Evolutionary conservation across 2,113 vertebrate species (phyloP), one percentile per base, ranked within the genome.

Genomic region (Phocoena sinus): DNA sequence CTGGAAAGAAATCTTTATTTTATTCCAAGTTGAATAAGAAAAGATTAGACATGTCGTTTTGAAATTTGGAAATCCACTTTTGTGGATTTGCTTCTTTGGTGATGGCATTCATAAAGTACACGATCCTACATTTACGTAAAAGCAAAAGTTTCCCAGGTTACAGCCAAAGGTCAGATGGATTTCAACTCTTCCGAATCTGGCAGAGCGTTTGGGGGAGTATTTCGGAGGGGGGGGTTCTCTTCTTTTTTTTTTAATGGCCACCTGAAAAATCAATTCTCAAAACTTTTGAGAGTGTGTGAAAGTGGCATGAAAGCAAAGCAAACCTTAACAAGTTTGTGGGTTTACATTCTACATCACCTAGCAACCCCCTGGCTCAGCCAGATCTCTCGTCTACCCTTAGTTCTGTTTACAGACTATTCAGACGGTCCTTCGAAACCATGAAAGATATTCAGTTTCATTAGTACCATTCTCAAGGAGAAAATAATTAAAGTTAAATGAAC

Each of bases 401-500:
- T 98, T 98, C 98, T 99, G 98, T 99, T 99, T 99, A 97, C 99
- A 98, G 98, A 99, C 98, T 98, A 98, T 99, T 99, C 98, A 99
- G 86, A 82, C 97, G 63, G 98, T 97, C 98, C 98, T 98, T 98
- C 97, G 96, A 99, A 98, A 98, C 98, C 98, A 91, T 98, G 98
- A 98, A 99, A 98, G 99, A 99, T 98, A 98, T 97, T 98, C 98
- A 98, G 98, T 99, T 99, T 99, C 99, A 99, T 99, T 99, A 99
- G 98, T 98, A 98, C 98, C 96, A 97, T 99, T 99, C 98, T 99
- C 98, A 98, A 99, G 98, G 98, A 98, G 99, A 99, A 99, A 99
- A 98, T 99, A 99, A 99, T 99, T 99, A 99, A 99, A 99, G 98
- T 99, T 98, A 99, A 99, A 99, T 99, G 98, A 99, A 98, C 98